Base-by-base conservation (phyloP, 1,140 invertebrate species). In the Caerostris extrusa region DNA sequence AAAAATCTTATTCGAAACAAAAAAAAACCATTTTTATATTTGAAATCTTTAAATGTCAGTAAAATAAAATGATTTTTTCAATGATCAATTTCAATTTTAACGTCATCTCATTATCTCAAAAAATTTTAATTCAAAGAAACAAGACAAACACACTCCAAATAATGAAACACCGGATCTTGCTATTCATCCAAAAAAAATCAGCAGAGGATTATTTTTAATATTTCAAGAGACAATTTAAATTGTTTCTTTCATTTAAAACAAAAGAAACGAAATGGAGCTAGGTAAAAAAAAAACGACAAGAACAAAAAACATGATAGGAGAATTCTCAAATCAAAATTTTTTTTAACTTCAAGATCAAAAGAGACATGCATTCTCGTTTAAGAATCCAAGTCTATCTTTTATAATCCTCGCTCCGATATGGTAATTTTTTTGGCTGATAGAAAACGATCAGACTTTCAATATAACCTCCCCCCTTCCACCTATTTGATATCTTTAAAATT, bases 401-500 rank as follows among this genome's bases (percentile, higher is more conserved):
- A 50, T 77, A 77, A 77, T 77, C 71, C 61, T 64, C 17, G n/a
- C n/a, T 17, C 34, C 71, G 53, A n/a, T 77, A 12, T 77, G 50
- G 61, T 64, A 53, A 77, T 77, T 77, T 77, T 77, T 53, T 12
- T 19, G 12, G 12, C 8, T 50, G 7, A 12, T 10, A 50, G 34
- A 77, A 77, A 77, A 34, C 34, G 71, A 77, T 50, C 71, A 34
- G 34, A 5, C 71, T 50, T 77, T 53, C 71, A 77, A 77, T 77
- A 8, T 77, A 12, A 64, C 14, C 8, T 7, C 12, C 10, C 34
- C 34, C 0, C 34, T 1, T 50, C 34, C n/a, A n/a, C 34, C 12
- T 10, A 77, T 77, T 77, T 34, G 12, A 77, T 53, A 77, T 50
- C n/a, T n/a, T 82, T 8, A 82, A 82, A 82, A 53, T 82, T 56